phyloP scores from a whole-genome alignment of 2,888 invertebrate species.

The Pristionchus arcanus region DNA sequence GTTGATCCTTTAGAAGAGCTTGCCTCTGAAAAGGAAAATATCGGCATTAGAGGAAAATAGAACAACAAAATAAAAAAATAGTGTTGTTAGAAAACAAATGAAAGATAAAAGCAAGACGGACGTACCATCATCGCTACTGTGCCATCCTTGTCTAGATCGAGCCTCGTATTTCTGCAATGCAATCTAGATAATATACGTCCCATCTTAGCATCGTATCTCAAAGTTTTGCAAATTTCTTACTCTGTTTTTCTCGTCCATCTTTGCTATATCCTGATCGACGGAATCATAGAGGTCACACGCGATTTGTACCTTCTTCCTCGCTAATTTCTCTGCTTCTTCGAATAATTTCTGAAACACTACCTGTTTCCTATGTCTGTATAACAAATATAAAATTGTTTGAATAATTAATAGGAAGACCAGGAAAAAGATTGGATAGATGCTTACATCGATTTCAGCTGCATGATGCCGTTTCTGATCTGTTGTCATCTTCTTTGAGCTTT shows the following conservation, averaged over 20 bases:
- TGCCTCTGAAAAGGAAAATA: neutral
- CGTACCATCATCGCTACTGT: neutral
- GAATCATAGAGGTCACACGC: constrained; percentile 35
- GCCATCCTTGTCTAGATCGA: constrained; percentile 12
- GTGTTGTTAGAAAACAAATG: neutral
- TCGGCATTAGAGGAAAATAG: neutral
- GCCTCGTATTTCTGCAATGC: constrained; percentile 16
- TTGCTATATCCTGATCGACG: constrained; percentile 28
- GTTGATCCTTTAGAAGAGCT: neutral
- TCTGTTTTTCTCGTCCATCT: constrained; percentile 19
- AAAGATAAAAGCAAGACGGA: neutral
- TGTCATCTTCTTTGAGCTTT: constrained; percentile 25
- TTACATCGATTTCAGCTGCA: constrained; percentile 27
- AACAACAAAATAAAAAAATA: neutral
- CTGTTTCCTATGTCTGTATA: neutral
- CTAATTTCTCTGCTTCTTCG: neutral
- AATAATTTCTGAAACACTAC: constrained; percentile 1
- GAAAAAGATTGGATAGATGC: neutral
- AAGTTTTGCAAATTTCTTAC: neutral
- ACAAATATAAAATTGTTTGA: neutral
- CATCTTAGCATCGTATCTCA: neutral
- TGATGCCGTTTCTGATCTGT: constrained; percentile 30
- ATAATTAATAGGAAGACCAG: neutral
- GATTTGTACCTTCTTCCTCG: constrained; percentile 10
- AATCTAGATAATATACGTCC: neutral